Evolutionary conservation across 2,113 vertebrate genomes (phyloP).

Genomic region (Hipposideros armiger): DNA sequence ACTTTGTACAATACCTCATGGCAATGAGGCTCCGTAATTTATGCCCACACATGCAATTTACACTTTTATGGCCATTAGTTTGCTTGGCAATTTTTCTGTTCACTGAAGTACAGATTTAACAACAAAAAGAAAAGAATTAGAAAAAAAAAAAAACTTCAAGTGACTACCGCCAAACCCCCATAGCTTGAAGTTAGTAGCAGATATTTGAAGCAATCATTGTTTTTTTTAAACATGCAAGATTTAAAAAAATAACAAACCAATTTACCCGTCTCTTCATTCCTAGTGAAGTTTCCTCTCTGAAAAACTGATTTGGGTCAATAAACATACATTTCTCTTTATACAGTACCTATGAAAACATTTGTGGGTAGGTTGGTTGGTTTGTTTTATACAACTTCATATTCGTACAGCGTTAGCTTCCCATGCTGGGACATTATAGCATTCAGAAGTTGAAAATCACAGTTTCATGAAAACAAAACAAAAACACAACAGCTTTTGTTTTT

Average conservation of each 20-base stretch:
- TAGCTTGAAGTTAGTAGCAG: slow-evolving; percentile 92
- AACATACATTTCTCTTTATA: slow-evolving; percentile 93
- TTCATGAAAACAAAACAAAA: slow-evolving; percentile 89
- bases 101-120: slow-evolving; percentile 92
- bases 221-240: slow-evolving; percentile 95
- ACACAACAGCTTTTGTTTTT: slow-evolving; percentile 86
- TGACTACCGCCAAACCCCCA: slow-evolving; percentile 91
- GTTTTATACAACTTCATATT: slow-evolving; percentile 90
- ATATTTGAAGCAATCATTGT: slow-evolving; percentile 94
- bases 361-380: slow-evolving; percentile 85
- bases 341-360: slow-evolving; percentile 87
- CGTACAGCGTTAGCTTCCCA: slow-evolving; percentile 84
- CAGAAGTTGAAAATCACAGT: slow-evolving; percentile 92
- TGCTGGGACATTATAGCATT: slow-evolving; percentile 83
- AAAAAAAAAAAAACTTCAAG: slow-evolving; percentile 87
- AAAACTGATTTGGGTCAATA: slow-evolving; percentile 93
- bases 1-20: slow-evolving; percentile 98
- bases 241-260: slow-evolving; percentile 88
- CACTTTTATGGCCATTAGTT: slow-evolving; percentile 94
- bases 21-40: slow-evolving; percentile 94
- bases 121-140: slow-evolving; percentile 83
- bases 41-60: slow-evolving; percentile 98
- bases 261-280: slow-evolving; percentile 88
- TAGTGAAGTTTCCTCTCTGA: slow-evolving; percentile 90
- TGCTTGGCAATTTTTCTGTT: slow-evolving; percentile 92